Evolutionary conservation across 2,797 vertebrate genomes (phyloP), one percentile per base, ranked within the genome.

Genomic region (Neopelma chrysocephalum): DNA sequence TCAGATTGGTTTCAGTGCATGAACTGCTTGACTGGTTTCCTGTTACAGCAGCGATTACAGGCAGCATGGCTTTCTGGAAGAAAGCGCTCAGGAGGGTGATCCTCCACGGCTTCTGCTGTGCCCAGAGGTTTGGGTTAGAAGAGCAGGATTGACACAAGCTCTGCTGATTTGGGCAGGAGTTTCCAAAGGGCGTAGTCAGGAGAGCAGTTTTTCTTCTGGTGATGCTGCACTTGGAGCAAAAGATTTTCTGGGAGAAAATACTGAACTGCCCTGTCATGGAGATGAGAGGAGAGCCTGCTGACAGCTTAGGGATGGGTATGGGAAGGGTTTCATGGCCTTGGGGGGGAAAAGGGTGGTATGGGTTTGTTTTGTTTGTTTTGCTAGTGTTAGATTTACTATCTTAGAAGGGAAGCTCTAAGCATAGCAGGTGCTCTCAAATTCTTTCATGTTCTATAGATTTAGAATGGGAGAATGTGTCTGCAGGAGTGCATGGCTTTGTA

Each of bases 21-120:
- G 3, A 7, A 31, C 20, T 75, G 42, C 61, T 38, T 66, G 36
- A 8, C 15, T 47, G 40, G 40, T 56, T 64, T 82, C 54, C 62
- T 68, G 58, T 23, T 29, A 20, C 48, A 29, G n/a, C 36, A 56
- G 43, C 0, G 0, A 9, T 34, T 4, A 1, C n/a, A 62, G 75
- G 53, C 20, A 36, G n/a, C 10, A 27, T 5, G 22, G 15, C 25
- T 87, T 85, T 54, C 56, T 56, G 56, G 36, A 60, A 84, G 51
- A 65, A 69, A n/a, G 20, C 40, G 16, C 32, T 50, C 43, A 8
- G 43, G 34, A 58, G n/a, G 32, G n/a, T n/a, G 57, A 66, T 47
- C 29, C 17, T 73, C 15, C 6, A 9, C 1, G 6, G 13, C 25
- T 80, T 51, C 54, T 83, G 45, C 38, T 64, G 15, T 31, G 42